Conservation (phyloP, 1,140 invertebrate species). For the Pogonomyrmex barbatus region DNA sequence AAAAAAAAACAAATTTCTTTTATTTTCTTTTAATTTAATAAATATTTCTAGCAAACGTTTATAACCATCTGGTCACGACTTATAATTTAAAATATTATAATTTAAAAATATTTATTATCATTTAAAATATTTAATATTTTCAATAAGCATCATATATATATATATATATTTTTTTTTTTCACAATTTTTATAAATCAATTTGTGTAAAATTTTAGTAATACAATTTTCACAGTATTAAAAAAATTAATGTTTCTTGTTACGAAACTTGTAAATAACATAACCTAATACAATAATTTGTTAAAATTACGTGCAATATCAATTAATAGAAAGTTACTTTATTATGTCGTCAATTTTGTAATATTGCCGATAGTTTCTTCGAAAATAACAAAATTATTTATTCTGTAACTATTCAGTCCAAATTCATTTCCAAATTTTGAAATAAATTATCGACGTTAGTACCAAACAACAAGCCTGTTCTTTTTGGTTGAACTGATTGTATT, state of each 20-base stretch:
- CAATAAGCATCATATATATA: not conserved
- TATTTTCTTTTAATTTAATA: not conserved
- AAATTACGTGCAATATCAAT: not conserved
- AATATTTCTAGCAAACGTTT: not conserved
- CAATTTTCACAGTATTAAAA: not conserved
- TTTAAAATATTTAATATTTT: not conserved
- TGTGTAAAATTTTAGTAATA: not conserved
- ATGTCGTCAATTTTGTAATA: not conserved
- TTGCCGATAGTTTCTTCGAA: not conserved
- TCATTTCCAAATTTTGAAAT: not conserved
- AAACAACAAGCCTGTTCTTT: too few relatives aligned
- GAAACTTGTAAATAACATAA: not conserved
- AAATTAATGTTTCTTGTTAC: not conserved
- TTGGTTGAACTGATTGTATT: too few relatives aligned
- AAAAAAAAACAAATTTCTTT: constrained; percentile 11
- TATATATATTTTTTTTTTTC: not conserved
- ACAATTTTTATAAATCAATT: not conserved
- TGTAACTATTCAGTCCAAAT: not conserved
- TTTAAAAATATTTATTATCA: not conserved
- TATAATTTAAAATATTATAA: not conserved
- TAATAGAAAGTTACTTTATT: not conserved
- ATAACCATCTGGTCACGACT: not conserved
- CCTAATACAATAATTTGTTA: not conserved
- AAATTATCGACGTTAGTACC: not conserved
- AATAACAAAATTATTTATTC: not conserved